These are phyloP conservation scores for Sparidentex hasta DNA, from an alignment of 2,797 vertebrate species.

Conservation along the genomic window DNA sequence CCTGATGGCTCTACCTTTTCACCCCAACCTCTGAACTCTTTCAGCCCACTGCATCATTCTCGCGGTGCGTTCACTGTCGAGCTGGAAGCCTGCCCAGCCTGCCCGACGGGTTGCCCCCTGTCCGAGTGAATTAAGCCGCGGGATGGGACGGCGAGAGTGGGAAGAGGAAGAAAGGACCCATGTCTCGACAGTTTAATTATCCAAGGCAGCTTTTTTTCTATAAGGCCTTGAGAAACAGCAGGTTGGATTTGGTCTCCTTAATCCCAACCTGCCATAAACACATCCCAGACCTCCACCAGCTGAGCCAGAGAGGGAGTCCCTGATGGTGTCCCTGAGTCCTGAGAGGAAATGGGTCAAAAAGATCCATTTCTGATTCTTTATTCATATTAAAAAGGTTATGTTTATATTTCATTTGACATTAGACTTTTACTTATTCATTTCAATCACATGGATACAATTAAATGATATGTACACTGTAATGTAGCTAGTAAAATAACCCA, in stretches of 20 bases:
- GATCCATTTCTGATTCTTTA: too few relatives aligned
- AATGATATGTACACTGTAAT: neutral
- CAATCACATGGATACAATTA: neutral
- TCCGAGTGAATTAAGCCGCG: constrained; percentile 83
- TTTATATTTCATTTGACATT: too few relatives aligned
- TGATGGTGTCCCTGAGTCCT: constrained; percentile 37
- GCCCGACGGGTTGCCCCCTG: constrained; percentile 66
- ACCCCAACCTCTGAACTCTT: constrained; percentile 70
- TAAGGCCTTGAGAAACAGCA: constrained; percentile 78
- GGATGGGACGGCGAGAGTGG: constrained; percentile 60
- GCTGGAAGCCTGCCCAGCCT: constrained; percentile 68
- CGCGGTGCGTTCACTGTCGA: constrained; percentile 34
- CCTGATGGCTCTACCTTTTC: constrained; percentile 73
- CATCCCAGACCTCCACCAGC: constrained; percentile 54
- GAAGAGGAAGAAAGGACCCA: constrained; percentile 52
- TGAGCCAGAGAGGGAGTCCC: constrained; percentile 33
- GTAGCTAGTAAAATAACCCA: neutral
- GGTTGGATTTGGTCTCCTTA: constrained; percentile 72
- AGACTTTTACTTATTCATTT: neutral
- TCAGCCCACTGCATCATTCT: constrained; percentile 49
- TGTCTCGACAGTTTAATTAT: constrained; percentile 82
- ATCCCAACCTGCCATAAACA: constrained; percentile 76
- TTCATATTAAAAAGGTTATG: too few relatives aligned
- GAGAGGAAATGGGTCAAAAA: constrained; percentile 45
- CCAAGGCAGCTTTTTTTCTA: constrained; percentile 69